Evolutionary conservation across 1,140 invertebrate genomes (phyloP).

Genomic region (Drosophila orosa): DNA sequence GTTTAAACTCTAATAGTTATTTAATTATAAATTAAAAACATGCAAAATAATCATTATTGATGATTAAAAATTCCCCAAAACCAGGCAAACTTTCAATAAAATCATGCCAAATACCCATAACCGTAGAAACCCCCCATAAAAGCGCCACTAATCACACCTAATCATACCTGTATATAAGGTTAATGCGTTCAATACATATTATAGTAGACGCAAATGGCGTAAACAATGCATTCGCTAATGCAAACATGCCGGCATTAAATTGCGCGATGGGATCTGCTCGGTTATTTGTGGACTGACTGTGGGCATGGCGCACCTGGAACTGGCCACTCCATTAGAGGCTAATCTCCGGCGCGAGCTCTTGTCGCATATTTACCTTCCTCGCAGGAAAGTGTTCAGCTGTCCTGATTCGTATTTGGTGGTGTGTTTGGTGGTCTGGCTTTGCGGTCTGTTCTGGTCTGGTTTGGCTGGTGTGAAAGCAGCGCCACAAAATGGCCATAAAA

Average conservation of each 20-base stretch:
- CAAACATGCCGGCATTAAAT: constrained; percentile 23
- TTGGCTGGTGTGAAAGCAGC: constrained; percentile 26
- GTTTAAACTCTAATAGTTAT: too few species aligned
- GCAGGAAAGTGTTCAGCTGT: constrained; percentile 61
- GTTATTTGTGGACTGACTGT: constrained; percentile 26
- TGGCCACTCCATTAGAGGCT: constrained; percentile 67
- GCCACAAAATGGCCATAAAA: constrained; percentile 62
- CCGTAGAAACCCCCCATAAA: not conserved
- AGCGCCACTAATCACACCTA: not conserved
- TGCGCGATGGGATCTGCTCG: constrained; percentile 32
- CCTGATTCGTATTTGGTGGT: constrained; percentile 10
- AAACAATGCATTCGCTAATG: constrained; percentile 48
- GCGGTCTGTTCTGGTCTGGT: constrained; percentile 11
- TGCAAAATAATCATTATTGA: not conserved
- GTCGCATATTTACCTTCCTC: constrained; percentile 27
- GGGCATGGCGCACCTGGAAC: constrained; percentile 8
- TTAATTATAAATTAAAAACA: too few species aligned
- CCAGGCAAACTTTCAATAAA: not conserved
- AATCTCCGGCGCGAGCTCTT: constrained; percentile 58
- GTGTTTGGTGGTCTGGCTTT: constrained; percentile 18
- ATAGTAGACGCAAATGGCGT: constrained; percentile 11
- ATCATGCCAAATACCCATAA: not conserved
- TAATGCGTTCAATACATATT: constrained; percentile 24
- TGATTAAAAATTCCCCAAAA: not conserved
- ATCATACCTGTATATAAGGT: constrained; percentile 16